A percentile compares a stretch with the other conserved stretches of the same genome.
phyloP scores from a whole-genome alignment of 2,888 invertebrate genomes.

The Euzetes globulus region DNA sequence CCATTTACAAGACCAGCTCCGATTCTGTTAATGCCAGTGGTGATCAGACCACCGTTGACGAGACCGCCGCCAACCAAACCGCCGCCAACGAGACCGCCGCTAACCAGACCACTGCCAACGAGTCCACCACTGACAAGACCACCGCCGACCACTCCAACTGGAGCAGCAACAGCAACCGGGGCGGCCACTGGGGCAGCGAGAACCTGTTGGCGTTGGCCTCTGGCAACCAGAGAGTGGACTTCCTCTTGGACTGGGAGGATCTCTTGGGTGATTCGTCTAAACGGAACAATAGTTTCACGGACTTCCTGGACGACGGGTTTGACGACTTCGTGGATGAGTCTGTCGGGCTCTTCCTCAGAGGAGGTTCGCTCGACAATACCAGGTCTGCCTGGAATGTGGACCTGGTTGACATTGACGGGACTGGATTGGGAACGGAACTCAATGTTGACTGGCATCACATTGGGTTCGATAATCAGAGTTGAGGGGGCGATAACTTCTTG shows the following conservation, averaged over 20 bases:
- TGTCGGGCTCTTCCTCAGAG: conserved; percentile 30
- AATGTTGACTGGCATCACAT: conserved; percentile 29
- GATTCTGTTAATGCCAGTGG: too few relatives aligned
- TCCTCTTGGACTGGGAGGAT: too few relatives aligned
- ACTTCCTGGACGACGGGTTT: too few relatives aligned
- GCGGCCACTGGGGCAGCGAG: too few relatives aligned
- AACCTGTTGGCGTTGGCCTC: too few relatives aligned
- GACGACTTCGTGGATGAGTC: conserved; percentile 28
- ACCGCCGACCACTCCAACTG: not conserved
- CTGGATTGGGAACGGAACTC: conserved; percentile 34
- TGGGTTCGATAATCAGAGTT: conserved; percentile 29
- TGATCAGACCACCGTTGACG: too few relatives aligned
- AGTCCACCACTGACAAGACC: not conserved
- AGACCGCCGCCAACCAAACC: not conserved
- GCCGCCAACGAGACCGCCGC: not conserved
- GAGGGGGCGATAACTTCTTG: conserved; percentile 26
- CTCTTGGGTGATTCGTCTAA: too few relatives aligned
- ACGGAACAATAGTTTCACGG: too few relatives aligned
- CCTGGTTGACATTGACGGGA: conserved; percentile 33
- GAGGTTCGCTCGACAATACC: conserved; percentile 13
- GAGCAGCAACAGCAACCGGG: too few relatives aligned
- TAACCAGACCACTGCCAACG: not conserved
- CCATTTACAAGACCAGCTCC: too few relatives aligned
- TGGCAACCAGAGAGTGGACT: too few relatives aligned
- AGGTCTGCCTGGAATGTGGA: conserved; percentile 26